Evolutionary conservation across 2,113 vertebrate species (phyloP).

Genomic region (Okapia johnstoni): DNA sequence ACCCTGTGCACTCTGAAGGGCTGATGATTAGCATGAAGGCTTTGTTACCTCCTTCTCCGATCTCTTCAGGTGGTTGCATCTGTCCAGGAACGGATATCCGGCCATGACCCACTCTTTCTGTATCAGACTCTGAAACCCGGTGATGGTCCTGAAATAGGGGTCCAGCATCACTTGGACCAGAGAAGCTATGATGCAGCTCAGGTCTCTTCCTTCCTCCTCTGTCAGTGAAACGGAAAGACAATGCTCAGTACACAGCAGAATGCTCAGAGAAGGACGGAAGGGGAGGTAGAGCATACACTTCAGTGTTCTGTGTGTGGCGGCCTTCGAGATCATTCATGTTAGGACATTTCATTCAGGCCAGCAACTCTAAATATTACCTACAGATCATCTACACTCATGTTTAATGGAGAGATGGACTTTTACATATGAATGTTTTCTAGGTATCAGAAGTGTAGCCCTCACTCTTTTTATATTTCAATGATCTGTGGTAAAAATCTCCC

Average conservation of each 20-base stretch:
- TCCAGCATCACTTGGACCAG: slow-evolving; percentile 97
- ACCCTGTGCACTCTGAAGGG: background rate
- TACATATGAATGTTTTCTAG: background rate
- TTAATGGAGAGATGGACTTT: background rate
- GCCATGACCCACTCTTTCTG: slow-evolving; percentile 99
- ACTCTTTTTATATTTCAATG: background rate
- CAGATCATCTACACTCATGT: background rate
- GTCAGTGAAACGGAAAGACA: slow-evolving; percentile 54
- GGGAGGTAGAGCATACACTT: background rate
- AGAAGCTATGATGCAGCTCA: slow-evolving; percentile 92
- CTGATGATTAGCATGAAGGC: no score
- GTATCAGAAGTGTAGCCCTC: accelerated
- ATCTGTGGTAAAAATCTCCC: background rate
- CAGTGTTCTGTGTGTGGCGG: background rate
- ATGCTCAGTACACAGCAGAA: background rate
- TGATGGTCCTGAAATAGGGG: slow-evolving; percentile 91
- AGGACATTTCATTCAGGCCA: background rate
- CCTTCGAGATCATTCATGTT: background rate
- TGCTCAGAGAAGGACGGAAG: background rate
- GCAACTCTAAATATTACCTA: background rate
- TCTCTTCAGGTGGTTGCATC: slow-evolving; percentile 97
- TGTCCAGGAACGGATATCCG: slow-evolving; percentile 94
- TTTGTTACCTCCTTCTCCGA: slow-evolving; percentile 90
- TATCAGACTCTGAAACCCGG: slow-evolving; percentile 95
- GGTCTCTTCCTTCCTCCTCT: slow-evolving; percentile 97